These are phyloP conservation scores for Laothoe populi DNA, from an alignment of 2,888 invertebrate genomes.

Conservation along the genomic window DNA sequence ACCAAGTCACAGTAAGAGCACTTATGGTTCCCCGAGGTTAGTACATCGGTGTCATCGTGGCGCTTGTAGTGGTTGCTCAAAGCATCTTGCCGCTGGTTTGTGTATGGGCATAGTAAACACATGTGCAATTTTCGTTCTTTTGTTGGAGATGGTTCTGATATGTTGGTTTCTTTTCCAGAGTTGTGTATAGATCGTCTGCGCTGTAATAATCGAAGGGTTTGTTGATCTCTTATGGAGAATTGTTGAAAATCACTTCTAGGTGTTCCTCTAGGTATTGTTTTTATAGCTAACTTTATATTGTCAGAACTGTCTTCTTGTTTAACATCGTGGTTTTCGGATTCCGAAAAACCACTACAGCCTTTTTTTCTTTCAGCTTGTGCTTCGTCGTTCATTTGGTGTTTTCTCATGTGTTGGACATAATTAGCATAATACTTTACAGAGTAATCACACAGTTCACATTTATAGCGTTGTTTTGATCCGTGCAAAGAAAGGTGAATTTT, in stretches of 20 bases:
- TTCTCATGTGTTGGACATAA: conserved; percentile 91
- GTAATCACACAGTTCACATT: conserved; percentile 94
- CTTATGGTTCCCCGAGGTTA: conserved; percentile 86
- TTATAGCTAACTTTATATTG: conserved; percentile 75
- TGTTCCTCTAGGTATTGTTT: conserved; percentile 74
- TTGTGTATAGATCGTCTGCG: conserved; percentile 77
- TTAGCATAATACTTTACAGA: conserved; percentile 94
- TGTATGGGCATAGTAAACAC: conserved; percentile 93
- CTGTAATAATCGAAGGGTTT: conserved; percentile 85
- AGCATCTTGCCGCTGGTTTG: conserved; percentile 89
- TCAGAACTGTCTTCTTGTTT: conserved; percentile 61
- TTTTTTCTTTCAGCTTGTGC: conserved; percentile 85
- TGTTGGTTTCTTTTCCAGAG: conserved; percentile 61
- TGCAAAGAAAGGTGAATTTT: conserved; percentile 92
- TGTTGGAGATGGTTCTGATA: conserved; percentile 67
- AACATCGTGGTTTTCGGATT: conserved; percentile 51
- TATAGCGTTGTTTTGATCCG: conserved; percentile 92
- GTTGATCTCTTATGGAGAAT: conserved; percentile 86
- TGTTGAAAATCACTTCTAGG: conserved; percentile 80
- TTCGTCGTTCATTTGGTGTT: conserved; percentile 90
- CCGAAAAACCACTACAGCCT: conserved; percentile 54
- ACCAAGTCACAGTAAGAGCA: conserved; percentile 94
- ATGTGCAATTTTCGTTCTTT: conserved; percentile 87
- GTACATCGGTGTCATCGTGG: conserved; percentile 86
- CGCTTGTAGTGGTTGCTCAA: conserved; percentile 90